Base-by-base conservation (phyloP, 1,140 invertebrate genomes). In the Bicyclus anynana region DNA sequence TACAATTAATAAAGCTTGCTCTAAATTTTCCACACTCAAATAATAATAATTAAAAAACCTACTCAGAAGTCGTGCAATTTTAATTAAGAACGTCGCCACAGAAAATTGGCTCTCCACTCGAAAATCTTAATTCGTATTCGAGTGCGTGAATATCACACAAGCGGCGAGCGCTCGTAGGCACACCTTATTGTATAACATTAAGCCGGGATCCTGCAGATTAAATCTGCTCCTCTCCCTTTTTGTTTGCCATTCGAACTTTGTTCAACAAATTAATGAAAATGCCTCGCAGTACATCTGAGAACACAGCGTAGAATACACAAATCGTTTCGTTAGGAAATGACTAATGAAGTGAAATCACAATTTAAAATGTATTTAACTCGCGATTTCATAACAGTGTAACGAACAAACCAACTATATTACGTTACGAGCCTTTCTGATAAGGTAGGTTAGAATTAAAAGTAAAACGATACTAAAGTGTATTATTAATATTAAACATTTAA, bases 221-320 rank as follows among this genome's bases (percentile, higher is more conserved):
- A 56, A 48, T 46, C 53, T 18, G 17, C 35, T 37, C 54, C 53
- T 37, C 47, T 17, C 48, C 9, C 48, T 23, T 35, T 56, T 33
- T 33, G 29, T 33, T 33, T 33, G 12, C 29, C 12, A 7, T 33
- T 33, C 29, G 10, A 6, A 33, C 29, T 33, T n/a, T 12, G 10
- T 33, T 7, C 29, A 12, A 33, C 29, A 12, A 33, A 33, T 33
- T 7, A 33, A 3, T 33, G 3, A 10, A 33, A 7, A 7, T 7
- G 5, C 27, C 27, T 29, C 7, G 10, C 10, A 2, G 2, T 29
- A 29, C 5, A 29, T 29, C 2, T 10, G 4, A 29, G 7, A 23
- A 4, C 23, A 23, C 2, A 4, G 23, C 23, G 3, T n/a, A n/a
- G n/a, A n/a, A n/a, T n/a, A n/a, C n/a, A n/a, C n/a, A n/a, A n/a